Percentiles rank a stretch among this genome's conserved stretches.
These are phyloP conservation scores for Lanius ludovicianus DNA, from an alignment of 2,113 vertebrate genomes.

Conservation along the genomic window DNA sequence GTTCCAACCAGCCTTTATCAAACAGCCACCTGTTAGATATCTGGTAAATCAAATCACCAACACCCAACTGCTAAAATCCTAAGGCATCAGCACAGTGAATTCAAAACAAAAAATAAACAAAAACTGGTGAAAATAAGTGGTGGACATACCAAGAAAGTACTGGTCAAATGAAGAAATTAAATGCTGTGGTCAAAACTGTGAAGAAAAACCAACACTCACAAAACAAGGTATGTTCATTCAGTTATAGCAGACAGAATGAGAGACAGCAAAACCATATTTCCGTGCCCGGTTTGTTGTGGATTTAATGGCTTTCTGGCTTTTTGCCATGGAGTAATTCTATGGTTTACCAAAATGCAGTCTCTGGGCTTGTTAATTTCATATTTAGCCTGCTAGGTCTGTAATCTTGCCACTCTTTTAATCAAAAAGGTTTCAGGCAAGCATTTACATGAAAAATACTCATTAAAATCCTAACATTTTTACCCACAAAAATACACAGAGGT, in stretches of 20 bases:
- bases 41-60: neutral
- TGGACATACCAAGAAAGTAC: neutral
- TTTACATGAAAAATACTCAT: slow-evolving; percentile 18
- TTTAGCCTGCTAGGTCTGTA: slow-evolving; percentile 43
- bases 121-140: neutral
- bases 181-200: slow-evolving; percentile 40
- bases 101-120: neutral
- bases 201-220: neutral
- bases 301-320: slow-evolving; percentile 63
- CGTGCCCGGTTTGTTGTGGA: neutral
- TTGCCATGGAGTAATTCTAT: slow-evolving; percentile 64
- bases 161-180: slow-evolving; percentile 8
- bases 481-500: neutral
- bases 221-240: slow-evolving; percentile 37
- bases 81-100: neutral
- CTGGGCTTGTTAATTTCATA: slow-evolving; percentile 61
- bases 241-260: slow-evolving; percentile 56
- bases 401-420: slow-evolving; percentile 14
- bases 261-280: slow-evolving; percentile 72
- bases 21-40: neutral
- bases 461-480: neutral
- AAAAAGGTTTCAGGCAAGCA: slow-evolving; percentile 13
- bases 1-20: neutral
- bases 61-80: neutral
- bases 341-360: slow-evolving; percentile 71